These are phyloP conservation scores for Sinopyrophorus schimmeli DNA, from an alignment of 2,888 invertebrate species.

Conservation along the genomic window DNA sequence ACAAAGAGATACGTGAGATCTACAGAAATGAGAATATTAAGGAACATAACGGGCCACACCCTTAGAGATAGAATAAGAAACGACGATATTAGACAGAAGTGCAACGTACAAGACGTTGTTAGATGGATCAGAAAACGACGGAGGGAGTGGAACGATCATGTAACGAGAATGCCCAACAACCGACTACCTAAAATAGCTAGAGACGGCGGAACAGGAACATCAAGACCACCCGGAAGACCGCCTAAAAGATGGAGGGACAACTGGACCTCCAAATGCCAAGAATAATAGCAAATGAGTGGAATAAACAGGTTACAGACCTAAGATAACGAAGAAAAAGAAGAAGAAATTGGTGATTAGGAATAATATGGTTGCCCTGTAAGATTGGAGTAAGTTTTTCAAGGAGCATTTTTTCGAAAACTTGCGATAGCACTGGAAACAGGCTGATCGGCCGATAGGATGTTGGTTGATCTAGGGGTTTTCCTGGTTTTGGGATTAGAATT, in stretches of 20 bases:
- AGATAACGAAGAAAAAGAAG: no score
- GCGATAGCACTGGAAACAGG: constrained; percentile 2
- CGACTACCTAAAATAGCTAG: constrained; percentile 1
- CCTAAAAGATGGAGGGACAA: not conserved
- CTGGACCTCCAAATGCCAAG: not conserved
- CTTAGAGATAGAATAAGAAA: constrained; percentile 1
- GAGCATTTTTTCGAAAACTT: constrained; percentile 4
- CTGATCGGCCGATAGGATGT: constrained; percentile 5
- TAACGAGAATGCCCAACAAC: not conserved
- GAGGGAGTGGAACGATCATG: not conserved
- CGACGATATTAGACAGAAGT: constrained; percentile 2
- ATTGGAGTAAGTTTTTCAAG: constrained; percentile 4
- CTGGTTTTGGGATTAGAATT: constrained; percentile 2
- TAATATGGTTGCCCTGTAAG: no score
- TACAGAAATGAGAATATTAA: constrained; percentile 1
- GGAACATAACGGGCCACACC: not conserved
- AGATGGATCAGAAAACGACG: not conserved
- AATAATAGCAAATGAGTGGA: no score
- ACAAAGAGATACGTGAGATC: no score
- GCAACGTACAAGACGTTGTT: constrained; percentile 4
- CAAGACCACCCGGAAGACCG: not conserved
- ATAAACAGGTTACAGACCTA: no score
- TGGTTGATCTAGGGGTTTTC: constrained; percentile 5
- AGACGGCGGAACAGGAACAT: not conserved
- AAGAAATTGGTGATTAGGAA: no score